Evolutionary conservation across 1,140 invertebrate genomes (phyloP), one percentile per base, ranked within the genome.

Genomic region (Aphaenogaster floridana): DNA sequence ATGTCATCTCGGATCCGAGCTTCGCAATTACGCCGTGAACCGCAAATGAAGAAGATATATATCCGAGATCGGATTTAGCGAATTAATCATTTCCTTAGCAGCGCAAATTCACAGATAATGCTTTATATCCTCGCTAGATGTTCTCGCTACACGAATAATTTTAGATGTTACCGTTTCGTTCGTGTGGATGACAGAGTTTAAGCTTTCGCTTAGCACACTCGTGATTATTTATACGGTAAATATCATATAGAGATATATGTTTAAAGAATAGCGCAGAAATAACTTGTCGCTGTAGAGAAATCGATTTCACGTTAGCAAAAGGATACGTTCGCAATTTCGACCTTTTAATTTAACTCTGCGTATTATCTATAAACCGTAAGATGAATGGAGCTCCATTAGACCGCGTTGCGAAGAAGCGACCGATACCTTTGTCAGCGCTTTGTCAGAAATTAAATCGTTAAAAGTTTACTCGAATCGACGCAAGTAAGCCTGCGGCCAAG

Each of bases 61-160:
- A 78, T 50, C 1, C 59, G 36, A 54, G 48, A 21, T n/a, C 34
- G 48, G 45, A 57, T 34, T 50, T 36, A 50, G 28, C 9, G n/a
- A 68, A 68, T 80, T 52, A 54, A 69, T 54, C n/a, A 54, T 80
- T 39, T 39, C 17, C 34, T 63, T 64, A 28, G 11, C 15, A 45
- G 2, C 15, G 6, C 21, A 48, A 74, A 50, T n/a, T 79, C 17
- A 13, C 15, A 9, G 36, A 15, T 59, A 77, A 59, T 5, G 21
- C 15, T 28, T 77, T 45, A 11, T 57, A 54, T 57, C 57, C 36
- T 54, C 48, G 2, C n/a, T n/a, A 36, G 8, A 63, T 15, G 15
- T 45, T 68, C 17, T 42, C 17, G 9, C 8, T 3, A 17, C 15
- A 45, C 36, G 17, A 78, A 8, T 28, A 8, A 39, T 34, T 48